Base-by-base conservation (phyloP, 2,113 vertebrate genomes). In the Dromiciops gliroides region DNA sequence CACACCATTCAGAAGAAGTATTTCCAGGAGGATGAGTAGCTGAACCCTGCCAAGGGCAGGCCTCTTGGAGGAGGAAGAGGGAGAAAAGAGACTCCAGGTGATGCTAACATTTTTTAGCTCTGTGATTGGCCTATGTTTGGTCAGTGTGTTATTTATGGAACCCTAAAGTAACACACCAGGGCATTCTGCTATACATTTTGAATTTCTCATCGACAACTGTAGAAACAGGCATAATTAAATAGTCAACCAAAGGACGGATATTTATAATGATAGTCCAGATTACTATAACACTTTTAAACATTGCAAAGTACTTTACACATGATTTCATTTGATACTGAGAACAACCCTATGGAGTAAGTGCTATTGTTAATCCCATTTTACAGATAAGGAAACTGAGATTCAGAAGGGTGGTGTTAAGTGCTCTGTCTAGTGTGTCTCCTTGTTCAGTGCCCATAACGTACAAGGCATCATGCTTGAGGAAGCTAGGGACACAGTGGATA, bases 11-110 rank as follows among this genome's bases (percentile, higher is more conserved):
- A 95, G 51, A 94, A 95, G 91, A 97, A 96, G 91, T 92, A 94
- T 96, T 97, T 97, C 97, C 97, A 96, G 95, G 96, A 95, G 96
- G 97, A 53, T 95, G 50, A 92, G 91, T 47, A 28, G 91, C 44
- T 94, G 28, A 44, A 51, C 75, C 47, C 91, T 90, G 94, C 92
- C 90, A 91, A 92, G 93, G 51, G 47, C 3, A 51, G 50, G 3
- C n/a, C 8, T 51, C 26, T 90, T 1, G 23, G 25, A 0, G 10
- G 16, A 60, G 9, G 5, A 5, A 48, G 49, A 12, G 50, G 14
- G 24, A n/a, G 31, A 60, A 1, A 12, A 48, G n/a, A 4, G 12
- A 22, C 26, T 23, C 3, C 0, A 2, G 0, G 44, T 0, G 2
- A 48, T 83, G 60, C 1, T 75, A n/a, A 19, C 16, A 83, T 83